These are phyloP conservation scores for Drosophila equinoxialis DNA, from an alignment of 1,140 invertebrate species.

Conservation along the genomic window DNA sequence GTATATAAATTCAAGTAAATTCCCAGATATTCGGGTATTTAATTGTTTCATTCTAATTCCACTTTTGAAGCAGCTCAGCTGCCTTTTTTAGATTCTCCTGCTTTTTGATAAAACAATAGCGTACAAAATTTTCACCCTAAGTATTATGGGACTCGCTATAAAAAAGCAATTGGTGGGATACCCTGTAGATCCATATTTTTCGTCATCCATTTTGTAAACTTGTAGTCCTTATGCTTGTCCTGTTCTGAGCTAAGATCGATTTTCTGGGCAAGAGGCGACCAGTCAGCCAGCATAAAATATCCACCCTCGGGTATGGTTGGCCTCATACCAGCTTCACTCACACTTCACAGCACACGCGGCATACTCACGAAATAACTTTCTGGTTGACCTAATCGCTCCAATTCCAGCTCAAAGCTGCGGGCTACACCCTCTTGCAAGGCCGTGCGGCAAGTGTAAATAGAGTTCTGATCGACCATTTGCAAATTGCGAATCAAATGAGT, in stretches of 20 bases:
- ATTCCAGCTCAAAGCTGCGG: conserved; percentile 93
- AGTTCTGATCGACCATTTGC: conserved; percentile 96
- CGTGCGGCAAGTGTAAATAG: conserved; percentile 95
- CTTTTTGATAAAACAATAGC: conserved; percentile 97
- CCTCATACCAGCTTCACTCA: conserved; percentile 93
- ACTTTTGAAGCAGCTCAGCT: conserved; percentile 86
- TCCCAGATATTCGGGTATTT: not conserved
- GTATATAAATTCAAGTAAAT: too few species aligned
- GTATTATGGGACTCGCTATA: conserved; percentile 92
- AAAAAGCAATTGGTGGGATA: conserved; percentile 97
- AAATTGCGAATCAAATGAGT: conserved; percentile 90
- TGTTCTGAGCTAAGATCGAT: conserved; percentile 87
- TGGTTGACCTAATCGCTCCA: conserved; percentile 87
- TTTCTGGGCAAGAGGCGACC: conserved; percentile 88
- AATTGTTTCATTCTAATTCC: conserved; percentile 83
- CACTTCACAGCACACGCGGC: conserved; percentile 92
- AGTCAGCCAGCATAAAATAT: conserved; percentile 98
- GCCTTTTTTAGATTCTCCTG: conserved; percentile 90
- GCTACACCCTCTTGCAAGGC: conserved; percentile 96
- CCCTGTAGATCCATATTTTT: conserved; percentile 96
- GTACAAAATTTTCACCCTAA: conserved; percentile 93
- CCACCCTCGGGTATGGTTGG: conserved; percentile 97
- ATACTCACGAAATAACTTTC: conserved; percentile 95
- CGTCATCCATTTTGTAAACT: conserved; percentile 97
- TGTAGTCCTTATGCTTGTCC: conserved; percentile 92